Conservation (phyloP, 1,140 invertebrate species). For the Bombus soroeensis region DNA sequence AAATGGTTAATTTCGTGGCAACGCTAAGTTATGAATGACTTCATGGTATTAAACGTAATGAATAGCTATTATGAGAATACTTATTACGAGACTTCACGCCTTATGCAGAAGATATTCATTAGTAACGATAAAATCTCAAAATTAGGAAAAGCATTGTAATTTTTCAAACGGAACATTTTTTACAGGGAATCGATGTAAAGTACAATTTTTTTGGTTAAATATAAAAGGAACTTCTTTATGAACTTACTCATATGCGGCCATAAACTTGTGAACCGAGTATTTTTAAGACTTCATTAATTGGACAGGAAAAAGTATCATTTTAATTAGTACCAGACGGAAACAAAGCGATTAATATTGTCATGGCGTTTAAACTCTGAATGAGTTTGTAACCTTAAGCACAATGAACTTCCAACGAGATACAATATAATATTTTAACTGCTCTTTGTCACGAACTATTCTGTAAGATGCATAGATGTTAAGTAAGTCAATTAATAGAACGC, state of each 20-base stretch:
- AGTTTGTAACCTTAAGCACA: neutral
- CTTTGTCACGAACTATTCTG: neutral
- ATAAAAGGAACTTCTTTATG: neutral
- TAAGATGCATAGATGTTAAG: neutral
- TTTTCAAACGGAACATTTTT: too few species aligned
- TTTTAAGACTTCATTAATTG: neutral
- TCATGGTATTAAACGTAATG: neutral
- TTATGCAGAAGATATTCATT: too few species aligned
- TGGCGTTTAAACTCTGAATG: neutral
- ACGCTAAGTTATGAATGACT: neutral
- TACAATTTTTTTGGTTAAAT: neutral
- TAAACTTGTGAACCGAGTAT: neutral
- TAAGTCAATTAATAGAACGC: neutral
- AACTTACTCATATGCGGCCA: neutral
- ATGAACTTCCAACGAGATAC: neutral
- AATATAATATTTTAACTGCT: neutral
- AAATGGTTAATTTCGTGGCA: neutral
- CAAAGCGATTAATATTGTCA: slow-evolving; percentile 13
- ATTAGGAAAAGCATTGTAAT: too few species aligned
- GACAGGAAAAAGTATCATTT: neutral
- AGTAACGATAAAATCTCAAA: too few species aligned
- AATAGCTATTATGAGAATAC: neutral
- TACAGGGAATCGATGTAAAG: too few species aligned
- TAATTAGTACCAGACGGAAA: neutral
- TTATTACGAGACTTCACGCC: too few species aligned